Evolutionary conservation across 2,113 vertebrate species (phyloP).

Genomic region (Azemiops feae): DNA sequence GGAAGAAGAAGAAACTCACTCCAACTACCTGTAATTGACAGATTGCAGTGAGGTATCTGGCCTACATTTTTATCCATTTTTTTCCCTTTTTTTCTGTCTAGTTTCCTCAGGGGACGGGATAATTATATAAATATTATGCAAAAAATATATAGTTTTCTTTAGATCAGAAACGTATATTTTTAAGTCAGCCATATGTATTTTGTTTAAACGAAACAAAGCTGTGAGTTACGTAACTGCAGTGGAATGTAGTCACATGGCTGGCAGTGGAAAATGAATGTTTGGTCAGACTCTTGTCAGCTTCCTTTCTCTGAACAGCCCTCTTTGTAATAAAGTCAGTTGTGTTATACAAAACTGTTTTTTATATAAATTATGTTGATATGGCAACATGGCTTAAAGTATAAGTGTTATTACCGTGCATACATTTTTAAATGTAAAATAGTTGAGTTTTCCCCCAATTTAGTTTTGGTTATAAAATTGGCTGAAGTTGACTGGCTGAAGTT

Average conservation of each 20-base stretch:
- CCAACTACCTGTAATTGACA: slow-evolving; percentile 59
- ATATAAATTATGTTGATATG: slow-evolving; percentile 74
- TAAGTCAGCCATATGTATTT: slow-evolving; percentile 77
- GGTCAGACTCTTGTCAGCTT: slow-evolving; percentile 64
- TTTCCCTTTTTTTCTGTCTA: slow-evolving; percentile 50
- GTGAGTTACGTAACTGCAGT: slow-evolving; percentile 31
- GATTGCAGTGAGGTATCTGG: slow-evolving; percentile 60
- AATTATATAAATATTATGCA: slow-evolving; percentile 75
- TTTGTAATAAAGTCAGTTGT: slow-evolving; percentile 69
- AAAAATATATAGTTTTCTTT: slow-evolving; percentile 77
- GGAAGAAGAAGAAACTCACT: slow-evolving; percentile 47
- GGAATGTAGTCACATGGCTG: slow-evolving; percentile 35
- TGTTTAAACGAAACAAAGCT: slow-evolving; percentile 69
- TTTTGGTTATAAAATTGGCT: slow-evolving; percentile 66
- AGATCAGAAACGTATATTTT: slow-evolving; percentile 74
- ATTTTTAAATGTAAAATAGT: slow-evolving; percentile 65
- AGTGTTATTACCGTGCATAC: slow-evolving; percentile 65
- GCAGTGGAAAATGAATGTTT: slow-evolving; percentile 47
- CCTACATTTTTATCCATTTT: slow-evolving; percentile 51
- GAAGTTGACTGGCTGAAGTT: slow-evolving; percentile 65
- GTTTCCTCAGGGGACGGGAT: slow-evolving; percentile 55
- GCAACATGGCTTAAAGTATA: slow-evolving; percentile 67
- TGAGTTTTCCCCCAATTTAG: slow-evolving; percentile 50
- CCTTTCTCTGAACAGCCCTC: slow-evolving; percentile 76
- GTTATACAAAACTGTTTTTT: slow-evolving; percentile 68